Evolutionary conservation across 2,888 invertebrate genomes (phyloP).

Genomic region (Mayetiola destructor): DNA sequence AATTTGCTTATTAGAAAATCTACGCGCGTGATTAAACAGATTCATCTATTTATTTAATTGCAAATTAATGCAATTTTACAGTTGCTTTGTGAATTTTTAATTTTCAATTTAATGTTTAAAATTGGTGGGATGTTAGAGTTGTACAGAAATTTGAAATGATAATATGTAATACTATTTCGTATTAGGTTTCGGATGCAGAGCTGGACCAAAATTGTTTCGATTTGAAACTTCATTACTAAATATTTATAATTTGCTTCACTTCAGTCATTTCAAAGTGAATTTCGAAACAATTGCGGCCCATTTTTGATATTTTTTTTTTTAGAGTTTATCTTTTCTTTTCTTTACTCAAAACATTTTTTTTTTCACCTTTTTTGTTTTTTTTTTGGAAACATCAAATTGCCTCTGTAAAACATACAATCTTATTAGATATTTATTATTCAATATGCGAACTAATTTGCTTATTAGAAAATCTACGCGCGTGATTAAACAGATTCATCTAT

Average conservation of each 20-base stretch:
- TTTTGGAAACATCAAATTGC: not conserved
- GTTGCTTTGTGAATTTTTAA: no score
- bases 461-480: no score
- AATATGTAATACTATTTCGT: no score
- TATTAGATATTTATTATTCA: not conserved
- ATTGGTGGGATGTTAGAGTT: slow-evolving; percentile 3
- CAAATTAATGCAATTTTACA: no score
- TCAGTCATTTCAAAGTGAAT: not conserved
- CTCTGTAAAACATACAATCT: not conserved
- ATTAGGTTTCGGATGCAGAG: no score
- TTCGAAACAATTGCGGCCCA: not conserved
- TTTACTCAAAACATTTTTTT: not conserved
- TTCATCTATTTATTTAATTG: no score
- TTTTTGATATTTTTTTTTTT: not conserved
- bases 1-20: no score
- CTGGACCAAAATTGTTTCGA: not conserved
- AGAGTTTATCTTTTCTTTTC: not conserved
- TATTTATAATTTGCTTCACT: not conserved
- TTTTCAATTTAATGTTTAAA: no score
- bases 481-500: no score
- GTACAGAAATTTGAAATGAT: not conserved
- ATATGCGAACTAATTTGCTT: no score
- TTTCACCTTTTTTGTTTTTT: not conserved
- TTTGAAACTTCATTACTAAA: not conserved
- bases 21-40: no score